These are phyloP conservation scores for Typhlomys cinereus DNA, from an alignment of 2,113 vertebrate genomes.

Conservation along the genomic window DNA sequence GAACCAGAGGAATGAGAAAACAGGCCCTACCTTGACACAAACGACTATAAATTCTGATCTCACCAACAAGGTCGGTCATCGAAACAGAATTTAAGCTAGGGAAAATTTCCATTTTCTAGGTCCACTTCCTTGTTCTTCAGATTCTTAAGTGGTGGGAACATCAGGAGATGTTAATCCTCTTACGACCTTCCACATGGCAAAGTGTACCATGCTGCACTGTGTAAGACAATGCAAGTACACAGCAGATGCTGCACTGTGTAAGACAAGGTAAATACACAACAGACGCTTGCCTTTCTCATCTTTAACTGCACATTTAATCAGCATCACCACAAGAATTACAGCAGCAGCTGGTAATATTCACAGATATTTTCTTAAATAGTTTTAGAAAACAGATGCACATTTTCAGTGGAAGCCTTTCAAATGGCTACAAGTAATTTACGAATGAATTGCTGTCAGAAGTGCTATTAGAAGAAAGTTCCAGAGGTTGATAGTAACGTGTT, in stretches of 20 bases:
- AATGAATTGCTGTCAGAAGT: neutral
- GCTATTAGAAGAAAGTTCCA: neutral
- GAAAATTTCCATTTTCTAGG: neutral
- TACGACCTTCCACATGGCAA: neutral
- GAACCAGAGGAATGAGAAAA: too few relatives aligned
- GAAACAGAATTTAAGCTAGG: conserved; percentile 10
- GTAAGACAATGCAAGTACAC: neutral
- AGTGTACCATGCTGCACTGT: neutral
- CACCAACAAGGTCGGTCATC: neutral
- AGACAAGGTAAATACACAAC: neutral
- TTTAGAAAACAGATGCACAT: neutral
- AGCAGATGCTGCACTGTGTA: neutral
- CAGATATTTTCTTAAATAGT: neutral
- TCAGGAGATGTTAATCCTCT: too few relatives aligned
- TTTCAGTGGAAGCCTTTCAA: neutral
- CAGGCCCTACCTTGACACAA: too few relatives aligned
- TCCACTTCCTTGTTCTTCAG: neutral
- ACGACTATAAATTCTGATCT: neutral
- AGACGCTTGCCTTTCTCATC: neutral
- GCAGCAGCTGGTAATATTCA: neutral
- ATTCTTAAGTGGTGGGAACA: neutral
- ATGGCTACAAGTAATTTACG: neutral
- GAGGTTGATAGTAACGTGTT: neutral
- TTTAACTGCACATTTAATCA: neutral
- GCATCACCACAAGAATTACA: neutral